Base-by-base conservation (phyloP, 64 coral and sea anemone species). In the Actinia tenebrosa region DNA sequence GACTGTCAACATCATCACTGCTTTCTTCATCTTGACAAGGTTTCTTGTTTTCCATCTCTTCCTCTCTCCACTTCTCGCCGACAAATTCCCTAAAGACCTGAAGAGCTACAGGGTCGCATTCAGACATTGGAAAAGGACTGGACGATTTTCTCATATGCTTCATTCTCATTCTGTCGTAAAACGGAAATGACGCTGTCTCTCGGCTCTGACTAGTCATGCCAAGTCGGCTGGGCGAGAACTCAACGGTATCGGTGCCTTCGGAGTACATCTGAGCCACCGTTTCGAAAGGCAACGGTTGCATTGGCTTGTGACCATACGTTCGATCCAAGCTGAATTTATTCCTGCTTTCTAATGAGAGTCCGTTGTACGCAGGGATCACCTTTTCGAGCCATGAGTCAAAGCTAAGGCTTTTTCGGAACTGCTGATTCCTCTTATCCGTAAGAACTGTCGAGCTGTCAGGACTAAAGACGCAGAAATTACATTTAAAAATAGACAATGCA, bases 261-360 rank as follows among this genome's bases (percentile, higher is more conserved):
- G 69, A 75, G 13, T 11, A 84, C 63, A 89, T 89, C 2, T 52
- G 43, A 43, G 63, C 64, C 30, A 89, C 46, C 6, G 44, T 27
- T 23, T 72, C 52, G 66, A 20, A 89, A n/a, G 88, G 82, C 27
- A 89, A 52, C 5, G 25, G 47, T 10, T 84, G 62, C 58, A 75
- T 89, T 63, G 84, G 83, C 45, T 55, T 77, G 2, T 84, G 50
- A 8, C 69, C 69, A 14, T 75, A 43, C 15, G 10, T 37, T 4
- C 63, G 80, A 59, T 89, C 88, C 7, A 89, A 25, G 44, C 88
- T 89, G 9, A 47, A 84, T 11, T 45, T 83, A 4, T 89, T 25
- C 18, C 64, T 46, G 19, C 63, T 89, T 59, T 89, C 80, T 10
- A 71, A 3, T 19, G 88, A 79, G 13, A 89, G 64, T 10, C 2